A percentile compares a stretch with the other conserved stretches of the same genome.
Evolutionary conservation across 2,888 invertebrate species (phyloP).

Genomic region (Meiosimyza decipiens): DNA sequence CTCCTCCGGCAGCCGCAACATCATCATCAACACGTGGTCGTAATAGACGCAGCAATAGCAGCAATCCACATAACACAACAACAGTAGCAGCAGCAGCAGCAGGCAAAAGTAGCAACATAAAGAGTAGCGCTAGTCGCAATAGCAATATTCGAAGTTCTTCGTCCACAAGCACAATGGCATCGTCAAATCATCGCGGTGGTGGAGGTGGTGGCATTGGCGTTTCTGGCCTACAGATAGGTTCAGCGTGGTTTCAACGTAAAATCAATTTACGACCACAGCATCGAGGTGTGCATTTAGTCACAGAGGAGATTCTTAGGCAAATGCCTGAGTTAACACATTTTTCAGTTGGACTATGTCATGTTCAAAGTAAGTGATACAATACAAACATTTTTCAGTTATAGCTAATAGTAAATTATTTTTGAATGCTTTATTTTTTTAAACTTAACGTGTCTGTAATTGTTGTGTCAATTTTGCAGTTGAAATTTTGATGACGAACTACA

Average conservation of each 20-base stretch:
- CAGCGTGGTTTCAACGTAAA: conserved; percentile 98
- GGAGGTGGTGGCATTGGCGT: conserved; percentile 53
- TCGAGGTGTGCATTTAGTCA: conserved; percentile 96
- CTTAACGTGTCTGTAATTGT: no score
- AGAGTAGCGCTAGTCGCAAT: conserved; percentile 65
- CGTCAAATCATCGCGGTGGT: conserved; percentile 66
- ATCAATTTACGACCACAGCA: conserved; percentile 95
- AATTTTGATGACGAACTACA: no score
- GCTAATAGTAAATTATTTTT: no score
- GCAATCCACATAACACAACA: conserved; percentile 48
- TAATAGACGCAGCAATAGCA: conserved; percentile 47
- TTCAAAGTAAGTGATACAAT: conserved; percentile 85
- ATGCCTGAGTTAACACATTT: conserved; percentile 95
- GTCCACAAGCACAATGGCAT: conserved; percentile 68
- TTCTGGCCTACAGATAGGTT: conserved; percentile 92
- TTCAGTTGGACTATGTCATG: conserved; percentile 94
- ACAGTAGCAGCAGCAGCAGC: conserved; percentile 59
- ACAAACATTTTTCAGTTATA: no score
- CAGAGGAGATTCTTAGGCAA: conserved; percentile 94
- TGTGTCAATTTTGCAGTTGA: no score
- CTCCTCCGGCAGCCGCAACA: conserved; percentile 49
- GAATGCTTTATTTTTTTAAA: no score
- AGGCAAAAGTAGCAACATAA: conserved; percentile 58
- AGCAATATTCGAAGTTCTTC: conserved; percentile 67
- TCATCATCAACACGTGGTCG: conserved; percentile 44